A percentile compares a stretch with the other conserved stretches of the same genome.
phyloP scores from a whole-genome alignment of 2,797 vertebrate genomes.

The Lepilemur septentrionalis region DNA sequence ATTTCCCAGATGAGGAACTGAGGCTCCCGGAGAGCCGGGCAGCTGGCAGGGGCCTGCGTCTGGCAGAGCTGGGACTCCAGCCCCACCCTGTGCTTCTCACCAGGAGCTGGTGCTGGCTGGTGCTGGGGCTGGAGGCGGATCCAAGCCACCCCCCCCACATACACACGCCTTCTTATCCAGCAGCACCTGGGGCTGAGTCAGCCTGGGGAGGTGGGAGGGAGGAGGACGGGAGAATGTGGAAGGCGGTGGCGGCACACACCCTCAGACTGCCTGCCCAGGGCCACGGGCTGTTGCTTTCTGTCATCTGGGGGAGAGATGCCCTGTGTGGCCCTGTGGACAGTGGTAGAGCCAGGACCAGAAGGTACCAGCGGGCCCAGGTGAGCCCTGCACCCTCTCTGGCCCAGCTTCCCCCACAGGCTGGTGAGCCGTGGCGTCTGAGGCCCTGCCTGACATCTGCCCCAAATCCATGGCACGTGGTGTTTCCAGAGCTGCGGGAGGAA shows the following conservation, averaged over 20 bases:
- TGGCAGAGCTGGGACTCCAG: neutral
- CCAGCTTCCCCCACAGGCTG: neutral
- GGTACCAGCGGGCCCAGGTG: neutral
- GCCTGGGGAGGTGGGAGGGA: neutral
- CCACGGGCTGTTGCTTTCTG: neutral
- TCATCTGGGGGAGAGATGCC: neutral
- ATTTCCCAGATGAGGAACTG: neutral
- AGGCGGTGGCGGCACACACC: neutral
- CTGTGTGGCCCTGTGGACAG: neutral
- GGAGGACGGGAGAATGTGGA: neutral
- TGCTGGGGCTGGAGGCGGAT: neutral
- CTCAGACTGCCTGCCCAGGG: neutral
- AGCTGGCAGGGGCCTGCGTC: neutral
- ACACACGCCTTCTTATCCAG: neutral
- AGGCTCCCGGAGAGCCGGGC: neutral
- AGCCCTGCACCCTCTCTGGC: neutral
- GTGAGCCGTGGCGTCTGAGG: neutral
- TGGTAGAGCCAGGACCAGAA: neutral
- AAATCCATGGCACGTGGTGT: neutral
- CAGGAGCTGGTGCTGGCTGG: neutral
- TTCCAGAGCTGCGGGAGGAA: neutral
- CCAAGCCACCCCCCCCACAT: neutral
- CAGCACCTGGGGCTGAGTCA: slow-evolving; percentile 2
- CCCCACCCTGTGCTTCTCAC: neutral
- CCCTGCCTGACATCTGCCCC: too few species aligned